Percentiles rank a stretch among this genome's conserved stretches.
These are phyloP conservation scores for Pampus argenteus DNA, from an alignment of 2,797 vertebrate species.

Conservation along the genomic window DNA sequence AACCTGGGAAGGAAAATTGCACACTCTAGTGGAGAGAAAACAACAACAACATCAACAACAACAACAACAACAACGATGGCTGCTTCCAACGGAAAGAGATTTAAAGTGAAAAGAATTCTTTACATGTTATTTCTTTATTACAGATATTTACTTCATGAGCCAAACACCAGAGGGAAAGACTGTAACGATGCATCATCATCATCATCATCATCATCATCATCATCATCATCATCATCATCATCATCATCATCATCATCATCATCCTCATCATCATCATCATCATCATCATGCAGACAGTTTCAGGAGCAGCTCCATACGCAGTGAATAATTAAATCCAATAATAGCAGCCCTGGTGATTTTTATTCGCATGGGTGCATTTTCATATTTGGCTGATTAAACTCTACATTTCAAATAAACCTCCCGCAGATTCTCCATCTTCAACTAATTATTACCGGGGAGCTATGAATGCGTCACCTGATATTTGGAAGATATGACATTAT, in stretches of 20 bases:
- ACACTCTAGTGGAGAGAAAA: slow-evolving; percentile 56
- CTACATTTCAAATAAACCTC: slow-evolving; percentile 10
- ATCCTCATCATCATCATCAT: too few relatives aligned
- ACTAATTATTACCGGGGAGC: background rate
- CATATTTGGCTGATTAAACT: background rate
- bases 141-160: background rate
- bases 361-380: background rate
- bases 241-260: too few relatives aligned
- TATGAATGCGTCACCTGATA: background rate
- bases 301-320: background rate
- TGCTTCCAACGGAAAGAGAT: background rate
- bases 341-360: background rate
- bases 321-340: background rate
- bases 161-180: background rate
- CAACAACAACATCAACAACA: slow-evolving; percentile 47
- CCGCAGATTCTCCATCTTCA: background rate
- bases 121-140: background rate
- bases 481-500: background rate
- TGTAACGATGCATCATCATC: too few relatives aligned
- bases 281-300: background rate
- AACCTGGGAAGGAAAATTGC: slow-evolving; percentile 27
- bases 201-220: too few relatives aligned
- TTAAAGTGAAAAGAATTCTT: background rate
- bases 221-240: too few relatives aligned
- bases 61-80: slow-evolving; percentile 24